Conservation (phyloP, 1,140 invertebrate genomes). For the Magallana ariakensis region DNA sequence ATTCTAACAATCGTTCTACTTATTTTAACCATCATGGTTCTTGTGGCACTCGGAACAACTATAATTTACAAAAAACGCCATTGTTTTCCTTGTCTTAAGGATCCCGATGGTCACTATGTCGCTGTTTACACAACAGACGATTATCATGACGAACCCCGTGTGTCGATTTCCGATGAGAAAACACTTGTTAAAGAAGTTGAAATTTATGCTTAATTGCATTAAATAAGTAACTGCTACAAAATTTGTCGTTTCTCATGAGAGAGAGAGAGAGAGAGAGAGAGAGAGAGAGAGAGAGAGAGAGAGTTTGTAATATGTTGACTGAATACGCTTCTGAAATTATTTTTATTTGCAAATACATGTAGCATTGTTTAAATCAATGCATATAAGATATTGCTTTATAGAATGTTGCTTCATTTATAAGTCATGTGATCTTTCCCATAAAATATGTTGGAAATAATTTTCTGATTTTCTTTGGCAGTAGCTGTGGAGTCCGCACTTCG, state of each 20-base stretch:
- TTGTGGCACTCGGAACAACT: background rate
- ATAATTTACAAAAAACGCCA: background rate
- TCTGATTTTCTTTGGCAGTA: conserved; percentile 17
- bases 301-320: too few species aligned
- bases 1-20: background rate
- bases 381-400: too few species aligned
- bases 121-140: background rate
- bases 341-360: too few species aligned
- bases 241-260: too few species aligned
- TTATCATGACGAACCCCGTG: background rate
- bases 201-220: background rate
- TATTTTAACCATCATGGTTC: conserved; percentile 3
- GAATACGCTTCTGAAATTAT: too few species aligned
- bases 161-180: background rate
- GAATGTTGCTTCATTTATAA: background rate
- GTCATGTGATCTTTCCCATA: background rate
- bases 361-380: too few species aligned
- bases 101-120: background rate
- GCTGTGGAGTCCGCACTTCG: background rate
- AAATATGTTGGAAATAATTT: conserved; percentile 22
- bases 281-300: too few species aligned
- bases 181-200: conserved; percentile 12
- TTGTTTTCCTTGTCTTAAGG: background rate
- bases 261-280: too few species aligned
- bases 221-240: background rate